phyloP scores from a whole-genome alignment of 2,888 invertebrate genomes.

The Drosophila rellima region DNA sequence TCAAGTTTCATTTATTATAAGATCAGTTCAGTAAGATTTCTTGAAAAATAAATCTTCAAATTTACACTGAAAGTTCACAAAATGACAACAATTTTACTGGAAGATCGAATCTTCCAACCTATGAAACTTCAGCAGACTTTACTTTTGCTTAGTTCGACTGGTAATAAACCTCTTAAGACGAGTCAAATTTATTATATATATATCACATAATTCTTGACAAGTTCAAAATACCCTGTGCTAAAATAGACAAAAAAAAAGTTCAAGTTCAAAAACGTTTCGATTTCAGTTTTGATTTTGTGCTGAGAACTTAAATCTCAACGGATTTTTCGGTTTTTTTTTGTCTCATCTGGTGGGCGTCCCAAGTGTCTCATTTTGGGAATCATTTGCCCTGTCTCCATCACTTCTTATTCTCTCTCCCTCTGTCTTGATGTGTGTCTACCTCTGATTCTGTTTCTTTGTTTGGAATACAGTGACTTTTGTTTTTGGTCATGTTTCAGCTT shows the following conservation, averaged over 20 bases:
- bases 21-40: too few species aligned
- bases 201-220: background rate
- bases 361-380: constrained; percentile 48
- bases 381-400: constrained; percentile 8
- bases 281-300: constrained; percentile 36
- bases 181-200: background rate
- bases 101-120: too few species aligned
- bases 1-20: too few species aligned
- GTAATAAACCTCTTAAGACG: background rate
- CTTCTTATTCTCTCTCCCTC: background rate
- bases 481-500: constrained; percentile 33
- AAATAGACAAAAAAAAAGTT: constrained; percentile 45
- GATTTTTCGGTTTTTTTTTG: constrained; percentile 5
- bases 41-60: too few species aligned
- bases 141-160: background rate
- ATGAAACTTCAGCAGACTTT: background rate
- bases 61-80: too few species aligned
- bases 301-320: background rate
- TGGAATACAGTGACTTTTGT: constrained; percentile 31
- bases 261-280: constrained; percentile 70
- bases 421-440: background rate
- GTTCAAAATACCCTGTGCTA: background rate
- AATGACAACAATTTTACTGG: too few species aligned
- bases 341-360: constrained; percentile 48
- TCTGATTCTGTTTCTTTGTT: constrained; percentile 3